Evolutionary conservation across 2,113 vertebrate genomes (phyloP), one percentile per base, ranked within the genome.

Genomic region (Mustelus asterias): DNA sequence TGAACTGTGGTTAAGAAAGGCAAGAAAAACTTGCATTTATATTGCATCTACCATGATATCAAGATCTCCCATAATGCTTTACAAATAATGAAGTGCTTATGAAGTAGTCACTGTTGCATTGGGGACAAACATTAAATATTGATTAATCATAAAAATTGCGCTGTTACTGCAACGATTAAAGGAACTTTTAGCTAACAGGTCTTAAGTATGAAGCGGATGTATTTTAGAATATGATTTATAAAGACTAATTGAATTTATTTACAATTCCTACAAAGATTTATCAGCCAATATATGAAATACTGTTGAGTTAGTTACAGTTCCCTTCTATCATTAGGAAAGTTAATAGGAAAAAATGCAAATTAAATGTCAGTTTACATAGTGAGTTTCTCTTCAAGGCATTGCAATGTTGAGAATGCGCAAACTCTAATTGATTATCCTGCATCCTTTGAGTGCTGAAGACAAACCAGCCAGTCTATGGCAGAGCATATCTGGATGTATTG

Each of bases 301-400:
- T 69, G 44, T 44, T 70, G 37, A 88, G 37, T 94, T 70, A 44
- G 65, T 44, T 22, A n/a, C 92, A 94, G 60, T 67, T 69, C 58
- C 41, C 80, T 83, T 83, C 85, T 94, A 69, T 72, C 44, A 9
- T 95, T 72, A 26, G 44, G 41, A 72, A 76, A 72, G 41, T n/a
- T 95, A 95, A 33, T 95, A 33, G 22, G 41, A n/a, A 72, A 72
- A 67, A 95, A 29, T 24, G 54, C 67, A 72, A 95, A 95, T 95
- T 72, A 95, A 95, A 72, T 95, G 37, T 72, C 94, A 76, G 41
- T 33, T 94, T 44, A 90, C 26, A 4, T 44, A 70, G 37, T 72
- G 67, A 5, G 26, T 72, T 95, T 72, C 69, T 70, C 67, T 72
- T 67, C 37, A 10, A 54, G 94, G 44, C 24, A 33, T 29, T 95